Base-by-base conservation (phyloP, 2,797 vertebrate species). In the Sebastes iracundus region DNA sequence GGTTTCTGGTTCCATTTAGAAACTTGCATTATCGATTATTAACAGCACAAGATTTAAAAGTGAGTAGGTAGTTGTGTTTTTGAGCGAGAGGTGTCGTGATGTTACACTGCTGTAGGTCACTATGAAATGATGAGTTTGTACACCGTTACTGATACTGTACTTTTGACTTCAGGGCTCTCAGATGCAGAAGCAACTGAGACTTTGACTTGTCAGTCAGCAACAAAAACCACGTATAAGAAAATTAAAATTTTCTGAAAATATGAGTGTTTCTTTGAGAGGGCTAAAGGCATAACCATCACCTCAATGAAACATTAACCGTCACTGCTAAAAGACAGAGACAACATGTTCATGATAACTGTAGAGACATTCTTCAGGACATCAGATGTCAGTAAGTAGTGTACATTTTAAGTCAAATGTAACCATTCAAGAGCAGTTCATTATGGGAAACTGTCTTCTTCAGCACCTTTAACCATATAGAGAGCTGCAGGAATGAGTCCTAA, bases 291-390 rank as follows among this genome's bases (percentile, higher is more conserved):
- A 30, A 28, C 30, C 27, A 10, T 18, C 69, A 20, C 49, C 35
- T 46, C 66, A 56, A 46, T 32, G 20, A 25, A 23, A n/a, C 14
- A 55, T 6, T 2, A 55, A 13, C 20, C 14, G 20, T 25, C 33
- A 42, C 61, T 23, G 46, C 65, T 14, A 16, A 3, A 68, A 4
- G 28, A 55, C 66, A 69, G 49, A 32, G 7, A 56, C 35, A 8
- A 11, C 14, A 5, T 38, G 35, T 38, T 38, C 35, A 38, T 38
- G 35, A 38, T 14, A 14, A 38, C 35, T 38, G 22, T 56, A 1
- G 25, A 65, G 68, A 87, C 89, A 90, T 90, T 92, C 72, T 20
- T 76, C 32, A 46, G 30, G 46, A 83, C 63, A 69, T 49, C 27
- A 68, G n/a, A 62, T 64, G 18, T 63, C 32, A 23, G 28, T 7